Percentiles rank a stretch among this genome's conserved stretches.
Conservation (phyloP, 2,888 invertebrate genomes). For the Notodonta ziczac region DNA sequence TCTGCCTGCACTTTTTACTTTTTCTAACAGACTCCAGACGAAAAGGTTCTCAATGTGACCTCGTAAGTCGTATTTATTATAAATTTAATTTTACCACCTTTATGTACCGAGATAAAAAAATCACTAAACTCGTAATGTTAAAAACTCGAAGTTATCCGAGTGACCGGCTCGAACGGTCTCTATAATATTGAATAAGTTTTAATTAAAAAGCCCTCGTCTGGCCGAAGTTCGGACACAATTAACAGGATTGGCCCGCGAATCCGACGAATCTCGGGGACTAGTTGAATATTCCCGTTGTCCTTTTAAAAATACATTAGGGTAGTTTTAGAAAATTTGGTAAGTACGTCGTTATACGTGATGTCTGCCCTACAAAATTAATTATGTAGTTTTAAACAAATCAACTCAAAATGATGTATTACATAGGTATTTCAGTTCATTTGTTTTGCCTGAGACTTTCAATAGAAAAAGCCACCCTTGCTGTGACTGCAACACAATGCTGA, state of each 20-base stretch:
- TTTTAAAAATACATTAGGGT: conserved; percentile 17
- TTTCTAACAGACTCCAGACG: too few relatives aligned
- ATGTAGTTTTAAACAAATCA: too few relatives aligned
- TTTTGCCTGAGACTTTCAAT: too few relatives aligned
- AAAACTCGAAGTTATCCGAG: conserved; percentile 54
- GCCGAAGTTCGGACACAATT: conserved; percentile 68
- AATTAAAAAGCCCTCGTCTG: conserved; percentile 73
- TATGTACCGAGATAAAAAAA: conserved; percentile 24
- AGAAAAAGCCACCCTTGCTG: too few relatives aligned
- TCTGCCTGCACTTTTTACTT: too few relatives aligned
- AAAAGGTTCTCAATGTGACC: too few relatives aligned
- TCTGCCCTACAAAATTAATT: too few relatives aligned
- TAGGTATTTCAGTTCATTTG: too few relatives aligned
- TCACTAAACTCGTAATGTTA: conserved; percentile 38
- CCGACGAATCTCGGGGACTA: conserved; percentile 37
- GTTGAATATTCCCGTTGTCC: conserved; percentile 41
- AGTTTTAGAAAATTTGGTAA: not conserved
- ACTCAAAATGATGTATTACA: too few relatives aligned
- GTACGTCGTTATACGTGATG: too few relatives aligned
- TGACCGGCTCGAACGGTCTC: conserved; percentile 57
- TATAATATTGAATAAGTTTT: conserved; percentile 80
- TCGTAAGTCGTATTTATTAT: not conserved
- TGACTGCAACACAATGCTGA: too few relatives aligned
- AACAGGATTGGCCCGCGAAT: conserved; percentile 60
- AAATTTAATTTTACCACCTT: conserved; percentile 2